Percentiles rank a stretch among this genome's conserved stretches.
Evolutionary conservation across 1,140 invertebrate genomes (phyloP).

Genomic region (Archegozetes longisetosus): DNA sequence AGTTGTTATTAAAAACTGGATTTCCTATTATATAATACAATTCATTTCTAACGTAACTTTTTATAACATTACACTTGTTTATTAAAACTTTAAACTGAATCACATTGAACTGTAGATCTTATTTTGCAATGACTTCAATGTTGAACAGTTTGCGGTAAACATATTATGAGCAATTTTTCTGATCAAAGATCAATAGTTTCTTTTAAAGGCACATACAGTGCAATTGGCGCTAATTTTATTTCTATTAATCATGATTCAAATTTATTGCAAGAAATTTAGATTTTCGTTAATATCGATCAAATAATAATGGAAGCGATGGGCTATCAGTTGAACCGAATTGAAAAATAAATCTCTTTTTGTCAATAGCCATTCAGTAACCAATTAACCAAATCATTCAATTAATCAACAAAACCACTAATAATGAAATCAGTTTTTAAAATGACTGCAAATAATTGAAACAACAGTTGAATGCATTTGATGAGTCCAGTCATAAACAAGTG

Average conservation of each 20-base stretch:
- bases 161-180: background rate
- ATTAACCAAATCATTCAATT: too few species aligned
- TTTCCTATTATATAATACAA: background rate
- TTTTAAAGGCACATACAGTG: background rate
- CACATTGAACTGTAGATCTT: background rate
- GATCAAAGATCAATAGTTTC: too few species aligned
- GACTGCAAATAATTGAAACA: too few species aligned
- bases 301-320: background rate
- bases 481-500: too few species aligned
- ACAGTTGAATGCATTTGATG: too few species aligned
- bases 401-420: background rate
- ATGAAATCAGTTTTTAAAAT: background rate
- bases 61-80: too few species aligned
- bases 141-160: background rate
- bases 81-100: background rate
- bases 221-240: background rate
- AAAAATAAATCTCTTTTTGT: too few species aligned
- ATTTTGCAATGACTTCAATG: background rate
- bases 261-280: background rate
- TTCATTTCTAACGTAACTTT: too few species aligned
- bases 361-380: too few species aligned
- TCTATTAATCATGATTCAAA: too few species aligned
- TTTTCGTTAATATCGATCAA: background rate
- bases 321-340: background rate
- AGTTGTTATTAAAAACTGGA: too few species aligned